These are phyloP conservation scores for Caenorhabditis latens DNA, from an alignment of 1,140 invertebrate species.

Conservation along the genomic window DNA sequence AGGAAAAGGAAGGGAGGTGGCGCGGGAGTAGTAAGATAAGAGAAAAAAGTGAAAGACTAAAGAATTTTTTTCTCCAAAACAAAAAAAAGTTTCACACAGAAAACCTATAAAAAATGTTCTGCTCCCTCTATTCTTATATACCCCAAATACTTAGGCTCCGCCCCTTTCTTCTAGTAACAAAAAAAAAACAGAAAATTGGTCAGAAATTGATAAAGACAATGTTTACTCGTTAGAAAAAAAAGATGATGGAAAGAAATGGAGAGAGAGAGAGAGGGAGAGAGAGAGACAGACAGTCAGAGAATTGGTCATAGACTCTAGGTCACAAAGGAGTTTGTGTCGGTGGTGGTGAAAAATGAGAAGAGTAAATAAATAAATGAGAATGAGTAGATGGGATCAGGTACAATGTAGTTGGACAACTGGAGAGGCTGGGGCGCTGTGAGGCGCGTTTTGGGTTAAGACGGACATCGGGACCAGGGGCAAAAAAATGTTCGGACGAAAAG, in stretches of 20 bases:
- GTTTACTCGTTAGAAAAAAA: not conserved
- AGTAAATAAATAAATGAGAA: too few species aligned
- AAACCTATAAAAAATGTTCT: not conserved
- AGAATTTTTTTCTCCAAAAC: not conserved
- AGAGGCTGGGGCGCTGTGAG: too few species aligned
- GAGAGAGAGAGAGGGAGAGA: not conserved
- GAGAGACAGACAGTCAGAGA: conserved; percentile 17
- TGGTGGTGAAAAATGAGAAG: too few species aligned
- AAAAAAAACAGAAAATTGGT: not conserved
- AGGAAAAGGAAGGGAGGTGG: not conserved
- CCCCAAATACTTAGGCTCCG: not conserved
- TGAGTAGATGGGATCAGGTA: too few species aligned
- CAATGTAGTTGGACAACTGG: too few species aligned
- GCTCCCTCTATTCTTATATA: not conserved
- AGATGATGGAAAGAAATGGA: too few species aligned
- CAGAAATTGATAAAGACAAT: not conserved
- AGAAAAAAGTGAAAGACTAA: not conserved
- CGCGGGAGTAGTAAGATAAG: not conserved
- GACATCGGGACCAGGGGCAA: too few species aligned
- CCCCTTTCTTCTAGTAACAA: not conserved
- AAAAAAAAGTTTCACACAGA: not conserved
- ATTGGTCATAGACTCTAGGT: conserved; percentile 33
- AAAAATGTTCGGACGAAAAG: too few species aligned
- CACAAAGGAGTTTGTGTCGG: conserved; percentile 49
- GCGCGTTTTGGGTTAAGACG: too few species aligned